Percentiles rank a stretch among this genome's conserved stretches.
Conservation (phyloP, 2,797 vertebrate species). For the Ctenopoma multispine region DNA sequence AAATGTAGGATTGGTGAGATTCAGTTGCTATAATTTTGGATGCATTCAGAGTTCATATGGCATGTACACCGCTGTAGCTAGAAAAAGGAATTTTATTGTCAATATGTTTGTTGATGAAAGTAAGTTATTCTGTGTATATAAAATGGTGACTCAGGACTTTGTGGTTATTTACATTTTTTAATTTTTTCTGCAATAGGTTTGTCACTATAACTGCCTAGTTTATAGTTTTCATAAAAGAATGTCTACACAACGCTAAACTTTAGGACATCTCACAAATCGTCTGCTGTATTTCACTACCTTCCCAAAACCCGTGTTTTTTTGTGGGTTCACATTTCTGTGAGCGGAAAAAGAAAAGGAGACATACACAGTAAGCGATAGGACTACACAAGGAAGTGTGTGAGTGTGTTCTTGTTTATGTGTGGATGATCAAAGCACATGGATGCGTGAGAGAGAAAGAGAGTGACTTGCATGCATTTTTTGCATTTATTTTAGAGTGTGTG, state of each 20-base stretch:
- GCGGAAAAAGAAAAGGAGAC: slow-evolving; percentile 36
- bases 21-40: neutral
- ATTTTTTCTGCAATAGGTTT: slow-evolving; percentile 25
- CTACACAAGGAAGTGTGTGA: slow-evolving; percentile 49
- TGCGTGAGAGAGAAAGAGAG: slow-evolving; percentile 50
- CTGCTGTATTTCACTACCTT: slow-evolving; percentile 19
- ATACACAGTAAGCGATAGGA: slow-evolving; percentile 40
- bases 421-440: slow-evolving; percentile 70
- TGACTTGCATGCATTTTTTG: slow-evolving; percentile 60
- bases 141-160: slow-evolving; percentile 1
- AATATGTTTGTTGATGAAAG: slow-evolving; percentile 1
- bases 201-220: slow-evolving; percentile 18
- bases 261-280: slow-evolving; percentile 42
- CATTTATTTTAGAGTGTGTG: slow-evolving; percentile 60
- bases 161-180: slow-evolving; percentile 26
- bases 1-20: neutral
- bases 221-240: slow-evolving; percentile 11
- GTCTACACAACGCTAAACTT: slow-evolving; percentile 44
- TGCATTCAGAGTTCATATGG: no score
- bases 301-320: slow-evolving; percentile 5
- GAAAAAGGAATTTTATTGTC: neutral
- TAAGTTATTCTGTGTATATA: neutral
- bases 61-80: no score
- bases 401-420: slow-evolving; percentile 33
- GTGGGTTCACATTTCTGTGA: slow-evolving; percentile 9